These are phyloP conservation scores for Drosophila nannoptera DNA, from an alignment of 1,140 invertebrate genomes.

Conservation along the genomic window DNA sequence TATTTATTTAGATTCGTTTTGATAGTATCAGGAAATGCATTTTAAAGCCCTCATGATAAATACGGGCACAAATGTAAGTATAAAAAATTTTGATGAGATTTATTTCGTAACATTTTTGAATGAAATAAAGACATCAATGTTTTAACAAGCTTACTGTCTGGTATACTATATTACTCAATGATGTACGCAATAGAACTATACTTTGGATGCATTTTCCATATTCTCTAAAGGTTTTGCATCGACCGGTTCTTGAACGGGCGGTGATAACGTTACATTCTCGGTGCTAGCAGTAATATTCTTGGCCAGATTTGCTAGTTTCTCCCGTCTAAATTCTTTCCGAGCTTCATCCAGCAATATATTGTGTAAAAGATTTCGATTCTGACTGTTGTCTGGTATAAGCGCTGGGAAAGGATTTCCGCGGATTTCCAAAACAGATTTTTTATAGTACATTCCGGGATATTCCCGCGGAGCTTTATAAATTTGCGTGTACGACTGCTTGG, in stretches of 20 bases:
- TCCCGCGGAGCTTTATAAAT: conserved; percentile 85
- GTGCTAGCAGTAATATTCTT: conserved; percentile 24
- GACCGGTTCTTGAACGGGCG: background rate
- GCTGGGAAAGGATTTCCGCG: conserved; percentile 86
- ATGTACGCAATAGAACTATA: conserved; percentile 32
- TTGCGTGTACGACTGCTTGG: conserved; percentile 85
- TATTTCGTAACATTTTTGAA: too few species aligned
- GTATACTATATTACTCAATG: background rate
- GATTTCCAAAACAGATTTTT: conserved; percentile 87
- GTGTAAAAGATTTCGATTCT: conserved; percentile 84
- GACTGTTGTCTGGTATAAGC: conserved; percentile 80
- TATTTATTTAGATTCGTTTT: too few species aligned
- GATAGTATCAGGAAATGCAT: too few species aligned
- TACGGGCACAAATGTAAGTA: too few species aligned
- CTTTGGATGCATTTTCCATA: conserved; percentile 5
- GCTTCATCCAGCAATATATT: conserved; percentile 87
- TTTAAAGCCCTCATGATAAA: too few species aligned
- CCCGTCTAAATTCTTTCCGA: conserved; percentile 83
- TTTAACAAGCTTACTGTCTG: too few species aligned
- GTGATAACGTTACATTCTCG: background rate
- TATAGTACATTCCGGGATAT: conserved; percentile 81
- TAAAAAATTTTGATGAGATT: too few species aligned
- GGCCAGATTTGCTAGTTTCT: conserved; percentile 60
- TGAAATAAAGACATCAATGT: too few species aligned
- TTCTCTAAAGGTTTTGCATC: background rate